These are phyloP conservation scores for Amazonetta brasiliensis DNA, from an alignment of 2,797 vertebrate species.

Conservation along the genomic window DNA sequence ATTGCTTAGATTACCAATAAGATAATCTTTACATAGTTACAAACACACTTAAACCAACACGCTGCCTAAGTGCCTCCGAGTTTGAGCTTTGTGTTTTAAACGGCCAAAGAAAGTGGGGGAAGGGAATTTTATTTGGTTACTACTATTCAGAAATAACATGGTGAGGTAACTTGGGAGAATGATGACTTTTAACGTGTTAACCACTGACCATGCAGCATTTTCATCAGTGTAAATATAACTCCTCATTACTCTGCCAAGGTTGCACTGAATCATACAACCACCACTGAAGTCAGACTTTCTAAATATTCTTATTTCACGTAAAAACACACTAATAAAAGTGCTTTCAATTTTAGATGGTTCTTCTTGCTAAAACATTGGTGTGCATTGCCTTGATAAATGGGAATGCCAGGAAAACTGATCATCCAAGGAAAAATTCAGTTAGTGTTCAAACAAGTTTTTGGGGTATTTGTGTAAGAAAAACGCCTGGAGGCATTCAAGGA, in stretches of 20 bases:
- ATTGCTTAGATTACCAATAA: not conserved
- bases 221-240: constrained; percentile 62
- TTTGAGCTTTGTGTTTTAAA: not conserved
- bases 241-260: not conserved
- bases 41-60: not conserved
- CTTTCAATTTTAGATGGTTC: constrained; percentile 23
- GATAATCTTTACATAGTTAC: not conserved
- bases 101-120: not conserved
- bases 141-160: constrained; percentile 40
- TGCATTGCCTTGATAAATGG: not conserved
- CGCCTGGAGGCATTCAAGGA: not conserved
- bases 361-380: not conserved
- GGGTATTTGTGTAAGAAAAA: not conserved
- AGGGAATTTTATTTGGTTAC: constrained; percentile 1
- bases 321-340: constrained; percentile 28
- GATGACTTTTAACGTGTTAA: constrained; percentile 56
- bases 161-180: constrained; percentile 46
- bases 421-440: constrained; percentile 1
- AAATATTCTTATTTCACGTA: constrained; percentile 51
- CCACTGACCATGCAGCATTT: constrained; percentile 48
- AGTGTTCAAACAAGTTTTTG: constrained; percentile 46
- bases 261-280: constrained; percentile 54
- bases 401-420: constrained; percentile 13
- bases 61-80: not conserved
- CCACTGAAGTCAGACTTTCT: constrained; percentile 62